These are phyloP conservation scores for Campoletis sonorensis DNA, from an alignment of 1,140 invertebrate species.

Conservation along the genomic window DNA sequence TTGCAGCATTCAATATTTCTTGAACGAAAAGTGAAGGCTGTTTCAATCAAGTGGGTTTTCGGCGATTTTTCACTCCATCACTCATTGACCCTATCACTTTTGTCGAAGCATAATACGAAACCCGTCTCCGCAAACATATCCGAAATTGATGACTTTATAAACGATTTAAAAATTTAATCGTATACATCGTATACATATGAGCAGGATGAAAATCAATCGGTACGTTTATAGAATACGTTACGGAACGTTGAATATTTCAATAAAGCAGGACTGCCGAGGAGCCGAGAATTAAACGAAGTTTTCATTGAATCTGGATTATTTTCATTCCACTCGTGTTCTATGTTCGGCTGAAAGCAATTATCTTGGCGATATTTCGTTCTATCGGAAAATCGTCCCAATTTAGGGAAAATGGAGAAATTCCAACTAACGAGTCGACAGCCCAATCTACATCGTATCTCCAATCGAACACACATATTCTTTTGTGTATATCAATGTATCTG, in stretches of 20 bases:
- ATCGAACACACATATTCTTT: not conserved
- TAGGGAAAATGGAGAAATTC: slow-evolving; percentile 7
- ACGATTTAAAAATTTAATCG: no score
- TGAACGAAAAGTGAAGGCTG: no score
- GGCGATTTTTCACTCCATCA: no score
- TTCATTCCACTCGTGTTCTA: not conserved
- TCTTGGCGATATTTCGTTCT: not conserved
- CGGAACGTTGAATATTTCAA: not conserved
- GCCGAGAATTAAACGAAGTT: not conserved
- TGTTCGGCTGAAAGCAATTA: not conserved
- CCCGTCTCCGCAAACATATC: no score
- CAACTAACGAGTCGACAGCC: slow-evolving; percentile 15
- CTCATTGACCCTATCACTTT: no score
- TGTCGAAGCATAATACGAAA: no score
- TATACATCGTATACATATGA: no score
- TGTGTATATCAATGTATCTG: not conserved
- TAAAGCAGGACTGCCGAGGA: slow-evolving; percentile 1
- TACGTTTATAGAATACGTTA: not conserved
- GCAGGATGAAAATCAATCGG: not conserved
- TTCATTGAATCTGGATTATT: slow-evolving; percentile 8
- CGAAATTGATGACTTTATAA: no score
- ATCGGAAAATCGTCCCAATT: not conserved
- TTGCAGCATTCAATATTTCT: no score
- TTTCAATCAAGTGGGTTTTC: no score
- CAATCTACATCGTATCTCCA: not conserved